Base-by-base conservation (phyloP, 1,140 invertebrate species). In the Drosophila suzukii region DNA sequence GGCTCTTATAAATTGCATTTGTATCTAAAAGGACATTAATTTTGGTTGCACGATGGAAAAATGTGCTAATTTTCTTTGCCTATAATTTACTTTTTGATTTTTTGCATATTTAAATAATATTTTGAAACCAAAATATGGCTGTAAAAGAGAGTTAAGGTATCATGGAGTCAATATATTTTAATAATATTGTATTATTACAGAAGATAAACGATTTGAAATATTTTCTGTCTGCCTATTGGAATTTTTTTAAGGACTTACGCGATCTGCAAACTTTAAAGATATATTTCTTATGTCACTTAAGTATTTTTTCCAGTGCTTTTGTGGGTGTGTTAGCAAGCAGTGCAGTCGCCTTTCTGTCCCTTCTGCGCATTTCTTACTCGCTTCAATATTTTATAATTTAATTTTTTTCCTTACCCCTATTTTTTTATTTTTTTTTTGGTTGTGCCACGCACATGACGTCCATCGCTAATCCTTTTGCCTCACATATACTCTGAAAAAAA, bases 371-470 rank as follows among this genome's bases (percentile, higher is more conserved):
- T 89, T 84, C 76, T 83, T 81, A 78, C 55, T 81, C 70, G 75
- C 82, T 82, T 88, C 84, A 88, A 88, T 89, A 89, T 89, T 89
- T 89, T 89, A 84, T 89, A 89, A 88, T 89, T 84, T 81, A 54
- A 81, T 89, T 85, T 81, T 85, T 84, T 75, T 57, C 46, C 24
- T 36, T 24, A 0, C 51, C 38, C 54, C 27, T 17, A 15, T 15
- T 50, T 46, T 53, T 46, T 39, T 27, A 43, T 55, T 47, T 67
- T 20, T 70, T 50, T 68, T 58, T 55, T 66, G 58, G 50, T 30
- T 36, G 50, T 36, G n/a, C 56, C 51, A 85, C 82, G 82, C 82
- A 85, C 62, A 85, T 85, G 82, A 81, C 85, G 84, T 73, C 79
- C 83, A 57, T 63, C 78, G 83, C 83, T 83, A 82, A 88, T 88